phyloP scores from a whole-genome alignment of 1,140 invertebrate species.

The Drosophila azteca region DNA sequence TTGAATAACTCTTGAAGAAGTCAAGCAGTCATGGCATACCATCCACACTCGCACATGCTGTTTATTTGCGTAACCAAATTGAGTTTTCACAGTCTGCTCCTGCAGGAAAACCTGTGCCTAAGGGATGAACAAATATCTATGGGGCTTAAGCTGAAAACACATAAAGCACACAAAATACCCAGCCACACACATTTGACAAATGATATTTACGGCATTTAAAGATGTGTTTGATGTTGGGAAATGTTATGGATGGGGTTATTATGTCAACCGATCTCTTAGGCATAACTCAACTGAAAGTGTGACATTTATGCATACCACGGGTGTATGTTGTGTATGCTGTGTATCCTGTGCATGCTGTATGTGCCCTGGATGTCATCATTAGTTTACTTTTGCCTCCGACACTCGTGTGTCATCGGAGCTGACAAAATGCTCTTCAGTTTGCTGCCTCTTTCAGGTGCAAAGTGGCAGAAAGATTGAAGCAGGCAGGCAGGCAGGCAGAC shows the following conservation, averaged over 20 bases:
- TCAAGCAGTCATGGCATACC: conserved; percentile 10
- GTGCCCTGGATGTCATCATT: conserved; percentile 35
- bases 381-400: conserved; percentile 48
- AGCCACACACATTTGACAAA: not conserved
- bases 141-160: not conserved
- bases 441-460: conserved; percentile 41
- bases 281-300: conserved; percentile 41
- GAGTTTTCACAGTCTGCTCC: conserved; percentile 30
- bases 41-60: conserved; percentile 1
- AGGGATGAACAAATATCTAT: not conserved
- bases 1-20: conserved; percentile 44
- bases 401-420: conserved; percentile 46
- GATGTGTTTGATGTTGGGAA: conserved; percentile 7
- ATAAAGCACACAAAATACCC: conserved; percentile 12
- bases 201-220: conserved; percentile 27
- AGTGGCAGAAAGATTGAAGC: conserved; percentile 49
- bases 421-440: conserved; percentile 45
- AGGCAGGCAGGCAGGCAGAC: not conserved
- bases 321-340: conserved; percentile 9
- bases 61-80: conserved; percentile 54
- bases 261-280: conserved; percentile 46
- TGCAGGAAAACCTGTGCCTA: conserved; percentile 5
- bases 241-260: conserved; percentile 18
- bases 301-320: conserved; percentile 19
- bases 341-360: not conserved